These are phyloP conservation scores for Cololabis saira DNA, from an alignment of 2,113 vertebrate genomes.

Conservation along the genomic window DNA sequence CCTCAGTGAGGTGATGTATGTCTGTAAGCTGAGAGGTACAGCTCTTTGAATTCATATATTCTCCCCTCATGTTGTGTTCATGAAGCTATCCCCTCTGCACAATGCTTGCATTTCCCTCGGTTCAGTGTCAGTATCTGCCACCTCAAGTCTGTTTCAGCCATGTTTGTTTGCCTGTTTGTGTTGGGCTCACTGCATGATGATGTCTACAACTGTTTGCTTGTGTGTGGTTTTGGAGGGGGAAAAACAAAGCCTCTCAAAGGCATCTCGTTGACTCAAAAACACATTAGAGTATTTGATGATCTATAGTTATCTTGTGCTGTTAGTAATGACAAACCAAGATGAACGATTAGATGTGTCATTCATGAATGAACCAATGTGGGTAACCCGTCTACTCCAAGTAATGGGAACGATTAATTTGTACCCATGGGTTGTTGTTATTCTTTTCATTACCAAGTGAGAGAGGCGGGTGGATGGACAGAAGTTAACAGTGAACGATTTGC, in stretches of 20 bases:
- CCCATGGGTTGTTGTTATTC: no score
- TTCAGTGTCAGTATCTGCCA: slow-evolving; percentile 20
- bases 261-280: no score
- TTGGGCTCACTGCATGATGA: slow-evolving; percentile 18
- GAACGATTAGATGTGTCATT: no score
- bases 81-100: slow-evolving; percentile 35
- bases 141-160: slow-evolving; percentile 3
- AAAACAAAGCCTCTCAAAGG: slow-evolving; percentile 38
- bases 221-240: slow-evolving; percentile 1
- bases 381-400: no score
- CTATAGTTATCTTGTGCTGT: no score
- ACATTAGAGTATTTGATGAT: no score
- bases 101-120: slow-evolving; percentile 39
- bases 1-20: slow-evolving; percentile 4
- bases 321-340: no score
- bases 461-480: no score
- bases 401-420: no score
- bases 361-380: no score
- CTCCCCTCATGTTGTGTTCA: slow-evolving; percentile 25
- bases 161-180: slow-evolving; percentile 54
- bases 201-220: slow-evolving; percentile 30
- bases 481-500: no score
- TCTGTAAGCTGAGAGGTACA: slow-evolving; percentile 27
- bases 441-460: no score
- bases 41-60: slow-evolving; percentile 35